Percentiles rank a stretch among this genome's conserved stretches.
Conservation (phyloP, 2,113 vertebrate species). For the Danio rerio region DNA sequence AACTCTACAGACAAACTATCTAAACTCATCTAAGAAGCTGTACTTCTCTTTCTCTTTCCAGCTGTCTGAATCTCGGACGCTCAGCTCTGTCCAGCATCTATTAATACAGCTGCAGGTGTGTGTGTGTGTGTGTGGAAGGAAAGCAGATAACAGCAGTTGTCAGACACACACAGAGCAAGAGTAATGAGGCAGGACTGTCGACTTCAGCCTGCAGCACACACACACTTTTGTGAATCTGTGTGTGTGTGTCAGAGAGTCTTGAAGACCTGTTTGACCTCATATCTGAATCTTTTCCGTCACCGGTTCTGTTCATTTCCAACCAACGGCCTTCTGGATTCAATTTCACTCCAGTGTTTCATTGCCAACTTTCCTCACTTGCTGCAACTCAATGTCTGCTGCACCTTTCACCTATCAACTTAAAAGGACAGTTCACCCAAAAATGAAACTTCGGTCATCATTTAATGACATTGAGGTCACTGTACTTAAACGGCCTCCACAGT, state of each 20-base stretch:
- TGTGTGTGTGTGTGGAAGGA: background rate
- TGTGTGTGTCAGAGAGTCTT: background rate
- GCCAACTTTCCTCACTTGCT: background rate
- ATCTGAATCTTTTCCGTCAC: constrained; percentile 3
- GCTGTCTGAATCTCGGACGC: background rate
- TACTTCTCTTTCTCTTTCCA: constrained; percentile 17
- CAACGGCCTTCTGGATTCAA: background rate
- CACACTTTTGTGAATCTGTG: background rate
- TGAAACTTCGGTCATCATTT: no score
- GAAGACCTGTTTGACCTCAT: constrained; percentile 16
- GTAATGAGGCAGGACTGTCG: constrained; percentile 36
- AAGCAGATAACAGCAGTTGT: constrained; percentile 16
- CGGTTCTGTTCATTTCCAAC: background rate
- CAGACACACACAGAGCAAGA: constrained; percentile 24
- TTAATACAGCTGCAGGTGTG: constrained; percentile 4
- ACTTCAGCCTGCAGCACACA: constrained; percentile 12
- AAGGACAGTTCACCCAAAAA: no score
- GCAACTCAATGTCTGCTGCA: background rate
- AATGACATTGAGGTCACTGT: no score
- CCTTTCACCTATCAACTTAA: background rate
- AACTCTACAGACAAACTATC: background rate
- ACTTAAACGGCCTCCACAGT: no score
- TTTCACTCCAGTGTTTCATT: background rate
- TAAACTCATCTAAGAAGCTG: background rate
- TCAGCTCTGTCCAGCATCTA: background rate